Percentiles rank a stretch among this genome's conserved stretches.
Evolutionary conservation across 2,888 invertebrate genomes (phyloP).

Genomic region (Yponomeuta sedellus): DNA sequence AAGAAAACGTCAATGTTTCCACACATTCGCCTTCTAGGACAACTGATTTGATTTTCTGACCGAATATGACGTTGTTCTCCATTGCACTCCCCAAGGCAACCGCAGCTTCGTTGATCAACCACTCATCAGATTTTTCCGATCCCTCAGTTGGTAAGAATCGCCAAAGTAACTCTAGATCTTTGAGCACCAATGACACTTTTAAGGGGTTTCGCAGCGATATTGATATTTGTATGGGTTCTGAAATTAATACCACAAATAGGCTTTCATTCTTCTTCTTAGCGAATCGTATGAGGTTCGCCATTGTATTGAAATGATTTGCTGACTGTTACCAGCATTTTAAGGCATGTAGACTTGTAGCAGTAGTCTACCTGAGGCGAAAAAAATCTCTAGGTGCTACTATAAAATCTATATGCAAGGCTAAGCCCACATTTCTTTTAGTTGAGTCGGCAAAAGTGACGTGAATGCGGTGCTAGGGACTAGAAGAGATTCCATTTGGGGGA

Average conservation of each 20-base stretch:
- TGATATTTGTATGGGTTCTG: slow-evolving; percentile 88
- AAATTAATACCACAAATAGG: slow-evolving; percentile 27
- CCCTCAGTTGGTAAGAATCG: slow-evolving; percentile 62
- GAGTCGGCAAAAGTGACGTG: too few species aligned
- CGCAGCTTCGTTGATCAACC: slow-evolving; percentile 50
- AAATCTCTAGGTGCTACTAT: too few species aligned
- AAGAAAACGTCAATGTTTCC: slow-evolving; percentile 80
- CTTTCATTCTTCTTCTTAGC: not conserved
- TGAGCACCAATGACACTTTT: slow-evolving; percentile 81
- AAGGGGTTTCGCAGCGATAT: slow-evolving; percentile 86
- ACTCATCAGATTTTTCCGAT: slow-evolving; percentile 34
- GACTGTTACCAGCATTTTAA: too few species aligned
- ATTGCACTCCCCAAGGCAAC: slow-evolving; percentile 42
- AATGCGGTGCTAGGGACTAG: too few species aligned
- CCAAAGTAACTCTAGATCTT: slow-evolving; percentile 85
- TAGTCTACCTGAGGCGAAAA: too few species aligned
- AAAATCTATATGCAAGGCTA: too few species aligned
- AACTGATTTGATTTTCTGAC: slow-evolving; percentile 74
- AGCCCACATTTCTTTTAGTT: too few species aligned
- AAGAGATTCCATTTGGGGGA: too few species aligned
- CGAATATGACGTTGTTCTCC: slow-evolving; percentile 67
- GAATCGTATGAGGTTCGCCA: too few species aligned
- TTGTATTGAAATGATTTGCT: too few species aligned
- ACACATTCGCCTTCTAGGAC: slow-evolving; percentile 76
- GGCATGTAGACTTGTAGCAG: too few species aligned